Evolutionary conservation across 2,113 vertebrate genomes (phyloP).

Genomic region (Petrocephalus zakoni): DNA sequence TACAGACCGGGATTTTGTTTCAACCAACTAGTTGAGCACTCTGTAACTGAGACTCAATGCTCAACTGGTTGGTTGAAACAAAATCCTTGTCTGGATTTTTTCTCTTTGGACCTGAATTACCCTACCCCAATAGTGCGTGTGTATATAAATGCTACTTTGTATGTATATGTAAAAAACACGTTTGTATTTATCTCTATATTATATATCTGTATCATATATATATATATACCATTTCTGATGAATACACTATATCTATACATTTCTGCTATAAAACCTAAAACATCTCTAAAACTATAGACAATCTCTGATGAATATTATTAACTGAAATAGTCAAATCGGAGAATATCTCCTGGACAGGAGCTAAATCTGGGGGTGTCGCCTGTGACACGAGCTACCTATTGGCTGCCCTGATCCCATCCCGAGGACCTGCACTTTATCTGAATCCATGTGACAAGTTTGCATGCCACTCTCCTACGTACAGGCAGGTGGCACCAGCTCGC

Average conservation of each 20-base stretch:
- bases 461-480: not conserved
- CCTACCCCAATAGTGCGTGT: not conserved
- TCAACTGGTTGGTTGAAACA: no score
- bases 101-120: no score
- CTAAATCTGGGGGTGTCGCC: not conserved
- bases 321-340: not conserved
- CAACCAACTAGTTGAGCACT: no score
- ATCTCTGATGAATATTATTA: not conserved
- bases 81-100: no score
- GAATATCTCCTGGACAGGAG: not conserved
- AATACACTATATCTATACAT: not conserved
- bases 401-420: not conserved
- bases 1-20: no score
- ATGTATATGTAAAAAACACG: not conserved
- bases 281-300: not conserved
- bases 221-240: not conserved
- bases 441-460: not conserved
- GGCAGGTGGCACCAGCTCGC: not conserved
- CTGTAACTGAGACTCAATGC: no score
- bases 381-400: not conserved
- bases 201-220: not conserved
- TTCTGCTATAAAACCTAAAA: not conserved
- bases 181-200: not conserved
- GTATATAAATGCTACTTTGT: not conserved
- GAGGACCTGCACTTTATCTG: not conserved